Evolutionary conservation across 2,797 vertebrate species (phyloP).

Genomic region (Pseudomugil tenellus): DNA sequence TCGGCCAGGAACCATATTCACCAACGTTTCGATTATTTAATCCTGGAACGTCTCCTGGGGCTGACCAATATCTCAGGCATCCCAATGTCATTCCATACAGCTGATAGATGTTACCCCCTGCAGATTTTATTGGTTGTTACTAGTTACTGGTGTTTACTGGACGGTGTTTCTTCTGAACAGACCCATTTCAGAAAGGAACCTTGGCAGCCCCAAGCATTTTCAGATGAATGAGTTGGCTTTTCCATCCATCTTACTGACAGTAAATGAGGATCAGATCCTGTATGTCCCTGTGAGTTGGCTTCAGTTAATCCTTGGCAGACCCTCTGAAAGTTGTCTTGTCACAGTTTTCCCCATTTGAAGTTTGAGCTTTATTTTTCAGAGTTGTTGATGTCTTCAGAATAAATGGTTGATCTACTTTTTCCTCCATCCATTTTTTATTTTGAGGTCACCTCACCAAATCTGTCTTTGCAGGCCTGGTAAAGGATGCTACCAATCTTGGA

Average conservation of each 20-base stretch:
- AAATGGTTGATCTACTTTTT: not conserved
- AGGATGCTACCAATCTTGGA: not conserved
- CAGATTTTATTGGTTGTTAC: too few relatives aligned
- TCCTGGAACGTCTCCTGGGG: too few relatives aligned
- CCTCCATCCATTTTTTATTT: not conserved
- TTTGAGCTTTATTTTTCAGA: not conserved
- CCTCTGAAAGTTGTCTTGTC: too few relatives aligned
- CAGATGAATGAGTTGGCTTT: not conserved
- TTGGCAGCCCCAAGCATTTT: conserved; percentile 2
- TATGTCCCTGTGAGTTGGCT: not conserved
- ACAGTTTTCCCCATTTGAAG: too few relatives aligned
- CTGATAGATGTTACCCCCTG: too few relatives aligned
- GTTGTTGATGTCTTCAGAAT: not conserved
- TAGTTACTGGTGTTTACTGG: conserved; percentile 2
- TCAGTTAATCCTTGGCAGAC: not conserved
- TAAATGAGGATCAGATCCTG: not conserved
- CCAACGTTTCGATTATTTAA: too few relatives aligned
- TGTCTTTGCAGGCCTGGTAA: not conserved
- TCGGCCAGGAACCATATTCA: too few relatives aligned
- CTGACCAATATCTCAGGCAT: too few relatives aligned
- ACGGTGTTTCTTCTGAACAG: conserved; percentile 14
- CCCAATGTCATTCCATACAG: too few relatives aligned
- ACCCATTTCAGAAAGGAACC: not conserved
- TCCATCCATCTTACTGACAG: not conserved
- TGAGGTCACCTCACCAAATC: not conserved